Percentiles rank a stretch among this genome's conserved stretches.
phyloP scores from a whole-genome alignment of 2,113 vertebrate species.

The Tautogolabrus adspersus region DNA sequence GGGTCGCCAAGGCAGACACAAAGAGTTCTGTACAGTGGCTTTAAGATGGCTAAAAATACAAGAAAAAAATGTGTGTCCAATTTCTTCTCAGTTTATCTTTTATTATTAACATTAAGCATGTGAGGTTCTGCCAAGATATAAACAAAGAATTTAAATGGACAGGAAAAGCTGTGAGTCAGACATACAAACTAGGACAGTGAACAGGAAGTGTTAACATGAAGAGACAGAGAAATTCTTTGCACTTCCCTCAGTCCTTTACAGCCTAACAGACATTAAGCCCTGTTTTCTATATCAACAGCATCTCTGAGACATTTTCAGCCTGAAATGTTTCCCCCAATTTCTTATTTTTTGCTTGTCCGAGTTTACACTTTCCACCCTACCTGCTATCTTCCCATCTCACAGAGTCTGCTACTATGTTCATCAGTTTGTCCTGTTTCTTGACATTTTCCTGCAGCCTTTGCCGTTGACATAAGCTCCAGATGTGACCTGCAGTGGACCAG shows the following conservation, averaged over 20 bases:
- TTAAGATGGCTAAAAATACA: too few species aligned
- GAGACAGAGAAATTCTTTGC: conserved; percentile 4
- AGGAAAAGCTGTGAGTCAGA: conserved; percentile 14
- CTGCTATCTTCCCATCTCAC: conserved; percentile 20
- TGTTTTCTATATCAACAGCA: conserved; percentile 33
- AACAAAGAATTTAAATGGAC: neutral
- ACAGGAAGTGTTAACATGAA: conserved; percentile 5
- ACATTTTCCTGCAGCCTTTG: conserved; percentile 28
- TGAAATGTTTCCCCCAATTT: conserved; percentile 30
- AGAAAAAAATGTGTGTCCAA: too few species aligned
- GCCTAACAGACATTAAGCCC: conserved; percentile 23
- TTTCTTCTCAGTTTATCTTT: too few species aligned
- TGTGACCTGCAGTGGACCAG: conserved; percentile 2
- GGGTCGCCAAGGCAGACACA: too few species aligned
- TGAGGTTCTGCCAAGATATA: too few species aligned
- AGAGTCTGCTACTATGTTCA: conserved; percentile 18
- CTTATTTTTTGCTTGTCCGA: conserved; percentile 29
- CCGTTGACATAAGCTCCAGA: conserved; percentile 9
- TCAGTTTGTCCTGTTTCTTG: conserved; percentile 26
- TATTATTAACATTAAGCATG: too few species aligned
- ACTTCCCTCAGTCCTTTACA: conserved; percentile 5
- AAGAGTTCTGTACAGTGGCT: too few species aligned
- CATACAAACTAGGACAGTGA: neutral
- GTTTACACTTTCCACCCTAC: conserved; percentile 27
- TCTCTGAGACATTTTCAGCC: conserved; percentile 10